Conservation (phyloP, 2,113 vertebrate genomes). For the Corydoras maculifer region DNA sequence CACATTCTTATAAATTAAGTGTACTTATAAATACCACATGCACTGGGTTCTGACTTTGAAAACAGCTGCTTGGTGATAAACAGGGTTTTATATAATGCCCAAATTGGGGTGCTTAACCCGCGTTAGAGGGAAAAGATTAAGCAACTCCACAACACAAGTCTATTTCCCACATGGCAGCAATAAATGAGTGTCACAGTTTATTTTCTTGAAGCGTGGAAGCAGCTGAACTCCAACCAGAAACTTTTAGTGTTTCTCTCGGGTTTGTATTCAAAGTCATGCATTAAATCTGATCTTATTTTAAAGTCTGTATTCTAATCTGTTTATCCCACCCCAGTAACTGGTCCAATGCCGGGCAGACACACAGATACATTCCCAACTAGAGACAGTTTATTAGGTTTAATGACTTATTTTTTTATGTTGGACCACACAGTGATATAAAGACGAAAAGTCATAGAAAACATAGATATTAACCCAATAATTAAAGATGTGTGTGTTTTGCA, state of each 20-base stretch:
- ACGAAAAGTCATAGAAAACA: too few relatives aligned
- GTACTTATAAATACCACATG: slow-evolving; percentile 20
- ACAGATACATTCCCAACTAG: too few relatives aligned
- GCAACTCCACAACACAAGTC: background rate
- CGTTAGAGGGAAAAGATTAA: slow-evolving; percentile 2
- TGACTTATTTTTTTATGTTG: too few relatives aligned
- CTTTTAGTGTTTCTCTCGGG: background rate
- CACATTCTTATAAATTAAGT: background rate
- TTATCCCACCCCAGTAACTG: too few relatives aligned
- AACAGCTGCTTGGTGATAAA: background rate
- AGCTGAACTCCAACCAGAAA: too few relatives aligned
- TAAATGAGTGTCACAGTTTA: background rate
- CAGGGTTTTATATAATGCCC: background rate
- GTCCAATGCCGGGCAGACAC: too few relatives aligned
- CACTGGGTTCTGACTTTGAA: background rate
- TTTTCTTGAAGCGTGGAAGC: too few relatives aligned
- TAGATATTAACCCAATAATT: too few relatives aligned
- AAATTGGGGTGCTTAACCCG: background rate
- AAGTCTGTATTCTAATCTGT: background rate
- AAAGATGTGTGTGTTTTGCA: too few relatives aligned
- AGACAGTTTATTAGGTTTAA: too few relatives aligned
- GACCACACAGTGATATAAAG: too few relatives aligned
- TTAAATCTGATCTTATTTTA: background rate
- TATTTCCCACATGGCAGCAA: slow-evolving; percentile 6
- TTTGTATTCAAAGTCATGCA: background rate